Base-by-base conservation (phyloP, 2,113 vertebrate species). In the Mormyrus iriodes region DNA sequence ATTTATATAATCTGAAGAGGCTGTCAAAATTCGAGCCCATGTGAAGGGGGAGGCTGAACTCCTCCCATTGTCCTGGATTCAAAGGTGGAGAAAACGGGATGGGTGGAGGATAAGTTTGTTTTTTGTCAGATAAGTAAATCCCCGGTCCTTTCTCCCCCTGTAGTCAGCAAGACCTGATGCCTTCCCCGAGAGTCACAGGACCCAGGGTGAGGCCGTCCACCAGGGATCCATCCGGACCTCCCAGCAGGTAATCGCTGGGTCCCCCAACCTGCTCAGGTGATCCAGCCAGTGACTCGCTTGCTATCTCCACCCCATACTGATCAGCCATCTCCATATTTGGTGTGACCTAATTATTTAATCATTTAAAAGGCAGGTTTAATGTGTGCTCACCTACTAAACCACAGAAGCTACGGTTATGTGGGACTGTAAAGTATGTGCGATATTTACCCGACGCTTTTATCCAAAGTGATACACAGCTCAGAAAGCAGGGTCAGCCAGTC, bases 131-230 rank as follows among this genome's bases (percentile, higher is more conserved):
- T 46, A 10, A 53, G 27, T 53, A 3, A 35, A 35, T 5, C 15
- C 48, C 48, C 19, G n/a, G 2, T 55, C 4, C 19, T 55, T 53
- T 55, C 49, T 21, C 31, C 82, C 35, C 53, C n/a, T 15, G 42
- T 42, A 89, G 88, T n/a, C 88, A 21, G 88, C 13, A 61, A 89
- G 53, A 31, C 88, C 88, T 44, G 88, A 89, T 85, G 53, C 15
- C 53, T 85, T 49, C n/a, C 42, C 82, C 4, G 69, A 89, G 35
- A 39, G 17, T 85, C 53, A 61, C n/a, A 89, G 44, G 24, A 52
- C 49, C 42, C 88, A 89, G 7, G 39, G 51, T 85, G 88, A 89
- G 4, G 13, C 21, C 55, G 27, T 61, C 19, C 42, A 27, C 12
- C 88, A 61, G 42, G 88, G 82, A 84, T 46, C 82, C 53, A 89